Conservation (phyloP, 2,797 vertebrate genomes). For the Siniperca obscura region DNA sequence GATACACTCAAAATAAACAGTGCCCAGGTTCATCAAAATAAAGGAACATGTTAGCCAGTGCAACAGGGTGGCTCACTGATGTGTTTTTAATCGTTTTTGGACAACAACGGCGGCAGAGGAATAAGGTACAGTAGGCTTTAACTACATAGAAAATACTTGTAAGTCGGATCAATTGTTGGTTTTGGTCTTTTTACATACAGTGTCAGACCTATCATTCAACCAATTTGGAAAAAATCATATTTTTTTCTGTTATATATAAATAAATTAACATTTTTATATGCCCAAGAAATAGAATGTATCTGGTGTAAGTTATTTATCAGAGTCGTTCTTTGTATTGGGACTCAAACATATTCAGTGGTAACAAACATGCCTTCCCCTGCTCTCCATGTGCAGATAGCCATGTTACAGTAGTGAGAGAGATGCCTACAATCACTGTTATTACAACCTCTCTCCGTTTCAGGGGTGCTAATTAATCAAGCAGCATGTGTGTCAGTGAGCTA, state of each 20-base stretch:
- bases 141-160: no score
- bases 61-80: no score
- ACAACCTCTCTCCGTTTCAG: constrained; percentile 31
- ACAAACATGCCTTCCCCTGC: not conserved
- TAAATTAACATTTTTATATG: not conserved
- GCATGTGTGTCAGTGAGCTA: constrained; percentile 37
- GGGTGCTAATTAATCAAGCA: constrained; percentile 61
- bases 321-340: not conserved
- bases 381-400: constrained; percentile 23
- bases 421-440: constrained; percentile 37
- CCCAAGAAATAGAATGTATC: not conserved
- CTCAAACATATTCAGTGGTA: constrained; percentile 11
- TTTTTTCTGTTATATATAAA: not conserved
- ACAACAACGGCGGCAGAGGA: no score
- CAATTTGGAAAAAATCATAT: not conserved
- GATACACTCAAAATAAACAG: no score
- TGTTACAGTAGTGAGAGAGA: constrained; percentile 11
- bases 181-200: not conserved
- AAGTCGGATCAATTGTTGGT: no score
- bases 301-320: not conserved
- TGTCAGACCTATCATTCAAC: not conserved
- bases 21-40: no score
- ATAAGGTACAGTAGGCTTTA: no score
- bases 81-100: no score
- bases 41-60: no score